Evolutionary conservation across 2,113 vertebrate genomes (phyloP).

Genomic region (Emydocephalus ijimae): DNA sequence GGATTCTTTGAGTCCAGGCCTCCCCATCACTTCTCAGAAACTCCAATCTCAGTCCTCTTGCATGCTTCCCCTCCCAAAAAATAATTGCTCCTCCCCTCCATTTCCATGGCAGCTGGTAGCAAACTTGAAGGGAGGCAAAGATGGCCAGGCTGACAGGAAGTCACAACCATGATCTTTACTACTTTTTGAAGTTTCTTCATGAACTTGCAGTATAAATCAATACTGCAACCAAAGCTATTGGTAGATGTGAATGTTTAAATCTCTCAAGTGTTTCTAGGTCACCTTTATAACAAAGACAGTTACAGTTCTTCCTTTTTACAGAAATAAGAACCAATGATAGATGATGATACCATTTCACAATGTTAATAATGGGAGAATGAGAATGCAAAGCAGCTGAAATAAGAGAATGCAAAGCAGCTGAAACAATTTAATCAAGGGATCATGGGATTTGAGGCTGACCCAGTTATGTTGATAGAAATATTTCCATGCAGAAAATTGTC

Average conservation of each 20-base stretch:
- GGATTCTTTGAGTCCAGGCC: no score
- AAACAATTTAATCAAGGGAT: conserved; percentile 2
- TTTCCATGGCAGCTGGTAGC: no score
- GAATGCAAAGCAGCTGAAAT: background rate
- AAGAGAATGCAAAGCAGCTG: background rate
- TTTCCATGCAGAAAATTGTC: background rate
- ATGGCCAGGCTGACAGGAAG: no score
- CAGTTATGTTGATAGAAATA: background rate
- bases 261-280: conserved; percentile 1
- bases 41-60: no score
- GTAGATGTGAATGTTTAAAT: background rate
- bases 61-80: no score
- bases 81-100: no score
- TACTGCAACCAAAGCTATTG: background rate
- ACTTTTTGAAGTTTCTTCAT: background rate
- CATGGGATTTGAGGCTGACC: background rate
- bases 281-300: background rate
- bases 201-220: background rate
- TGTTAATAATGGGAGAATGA: background rate
- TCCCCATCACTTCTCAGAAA: no score
- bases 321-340: background rate
- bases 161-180: background rate
- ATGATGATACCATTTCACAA: background rate
- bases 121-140: no score
- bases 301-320: background rate